Base-by-base conservation (phyloP, 2,113 vertebrate genomes). In the Australoheros scitulus region DNA sequence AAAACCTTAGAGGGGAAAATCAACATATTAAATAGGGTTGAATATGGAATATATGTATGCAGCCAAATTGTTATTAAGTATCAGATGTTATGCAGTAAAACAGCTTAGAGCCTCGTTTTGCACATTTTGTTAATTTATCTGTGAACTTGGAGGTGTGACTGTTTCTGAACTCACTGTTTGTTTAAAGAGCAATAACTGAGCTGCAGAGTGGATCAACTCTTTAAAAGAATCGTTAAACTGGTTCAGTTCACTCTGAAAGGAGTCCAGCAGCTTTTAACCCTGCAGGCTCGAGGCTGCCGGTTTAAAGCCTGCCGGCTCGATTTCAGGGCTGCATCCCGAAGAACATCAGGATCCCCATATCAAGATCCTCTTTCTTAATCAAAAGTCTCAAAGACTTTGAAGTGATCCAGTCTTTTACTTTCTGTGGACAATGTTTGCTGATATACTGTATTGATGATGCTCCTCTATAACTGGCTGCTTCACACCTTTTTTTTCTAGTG, bases 91-190 rank as follows among this genome's bases (percentile, higher is more conserved):
- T 79, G 61, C 77, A 80, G 1, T 29, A 13, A 56, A 65, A 65
- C 50, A 65, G 22, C 22, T 34, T 55, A 72, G 47, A 72, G 18
- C 43, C 6, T 32, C 65, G 76, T 11, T 5, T 88, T 87, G 77
- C 84, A 87, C 82, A 81, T 77, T 82, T 82, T 63, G 59, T 47
- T 63, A 32, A 77, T 76, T 84, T 85, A 87, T 77, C 77, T 70
- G 36, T 81, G 59, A 70, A 63, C n/a, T 17, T 79, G 61, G 10
- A 50, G 50, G 43, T 79, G 59, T 80, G 81, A 61, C n/a, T 61
- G 47, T 29, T 32, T 63, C n/a, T 52, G 24, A 24, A 50, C 50
- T 70, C 65, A 13, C 14, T 58, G n/a, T 75, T 88, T 6, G 50
- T 82, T 87, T 64, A 65, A 83, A 77, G 50, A 78, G 80, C 75